Evolutionary conservation across 2,113 vertebrate genomes (phyloP), one percentile per base, ranked within the genome.

Genomic region (Ctenomys sociabilis): DNA sequence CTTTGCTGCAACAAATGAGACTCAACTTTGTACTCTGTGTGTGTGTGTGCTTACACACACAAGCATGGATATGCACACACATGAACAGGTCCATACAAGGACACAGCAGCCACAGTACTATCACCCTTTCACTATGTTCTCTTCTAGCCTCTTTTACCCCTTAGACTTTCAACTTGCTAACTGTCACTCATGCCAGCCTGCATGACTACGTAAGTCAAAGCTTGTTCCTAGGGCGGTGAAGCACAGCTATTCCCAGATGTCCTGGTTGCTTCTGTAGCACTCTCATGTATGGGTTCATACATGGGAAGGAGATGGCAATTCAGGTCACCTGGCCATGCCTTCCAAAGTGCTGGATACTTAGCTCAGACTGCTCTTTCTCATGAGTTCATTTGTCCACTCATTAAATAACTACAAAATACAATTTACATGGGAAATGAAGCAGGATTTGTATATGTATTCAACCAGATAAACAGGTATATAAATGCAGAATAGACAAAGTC

Each of bases 391-490:
- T 26, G 54, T 75, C 13, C 2, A 43, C 45, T 91, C n/a, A 92
- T 72, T 63, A 92, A 66, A 52, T 73, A 91, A 77, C 43, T 89
- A 57, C 43, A 57, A 91, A 92, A 81, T 26, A 66, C 52, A 45
- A 40, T 82, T 87, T 95, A 66, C 61, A 89, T 94, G 63, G 16
- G 7, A 80, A 95, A 80, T 63, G 32, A 86, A 45, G 22, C 73
- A 43, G n/a, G 4, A 88, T n/a, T 59, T 88, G n/a, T n/a, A 7
- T 78, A 30, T 49, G 16, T 84, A 77, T 68, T 94, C 24, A 84
- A 64, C 49, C 7, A 78, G 28, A 16, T 59, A 89, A 89, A 57
- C 1, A 85, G 28, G 32, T 85, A 5, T 19, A 77, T 35, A 57
- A 94, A 96, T 73, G 13, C 10, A 85, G 54, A 30, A 13, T 37